Conservation (phyloP, 2,797 vertebrate species). For the Enteromius anoplus region DNA sequence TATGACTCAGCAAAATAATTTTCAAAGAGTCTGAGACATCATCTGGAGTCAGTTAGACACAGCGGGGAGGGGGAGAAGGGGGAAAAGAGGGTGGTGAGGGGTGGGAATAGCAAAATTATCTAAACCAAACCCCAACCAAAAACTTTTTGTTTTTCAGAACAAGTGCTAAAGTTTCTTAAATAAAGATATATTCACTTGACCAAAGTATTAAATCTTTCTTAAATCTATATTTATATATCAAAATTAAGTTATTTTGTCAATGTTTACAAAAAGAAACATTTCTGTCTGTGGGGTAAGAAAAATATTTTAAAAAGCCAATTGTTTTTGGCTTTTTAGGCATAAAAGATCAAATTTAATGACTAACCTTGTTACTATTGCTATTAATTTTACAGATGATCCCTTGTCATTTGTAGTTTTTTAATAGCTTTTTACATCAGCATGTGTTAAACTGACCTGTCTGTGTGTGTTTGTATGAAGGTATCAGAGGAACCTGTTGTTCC, state of each 20-base stretch:
- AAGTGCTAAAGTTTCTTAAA: background rate
- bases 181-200: background rate
- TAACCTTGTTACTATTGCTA: background rate
- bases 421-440: background rate
- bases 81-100: background rate
- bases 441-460: background rate
- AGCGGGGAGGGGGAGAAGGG: background rate
- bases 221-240: no score
- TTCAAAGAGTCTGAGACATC: background rate
- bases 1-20: conserved; percentile 43
- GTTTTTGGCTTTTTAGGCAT: background rate
- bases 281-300: background rate
- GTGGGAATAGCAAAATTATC: conserved; percentile 5
- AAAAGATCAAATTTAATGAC: background rate
- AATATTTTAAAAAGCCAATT: background rate
- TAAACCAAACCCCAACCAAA: conserved; percentile 15
- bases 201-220: background rate
- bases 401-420: background rate
- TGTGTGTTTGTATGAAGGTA: conserved; percentile 79
- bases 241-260: background rate
- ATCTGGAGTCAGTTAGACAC: conserved; percentile 57
- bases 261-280: background rate
- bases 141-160: background rate
- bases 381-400: background rate
- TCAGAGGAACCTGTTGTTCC: conserved; percentile 90